Percentiles rank a stretch among this genome's conserved stretches.
Evolutionary conservation across 2,113 vertebrate genomes (phyloP).

Genomic region (Callionymus lyra): DNA sequence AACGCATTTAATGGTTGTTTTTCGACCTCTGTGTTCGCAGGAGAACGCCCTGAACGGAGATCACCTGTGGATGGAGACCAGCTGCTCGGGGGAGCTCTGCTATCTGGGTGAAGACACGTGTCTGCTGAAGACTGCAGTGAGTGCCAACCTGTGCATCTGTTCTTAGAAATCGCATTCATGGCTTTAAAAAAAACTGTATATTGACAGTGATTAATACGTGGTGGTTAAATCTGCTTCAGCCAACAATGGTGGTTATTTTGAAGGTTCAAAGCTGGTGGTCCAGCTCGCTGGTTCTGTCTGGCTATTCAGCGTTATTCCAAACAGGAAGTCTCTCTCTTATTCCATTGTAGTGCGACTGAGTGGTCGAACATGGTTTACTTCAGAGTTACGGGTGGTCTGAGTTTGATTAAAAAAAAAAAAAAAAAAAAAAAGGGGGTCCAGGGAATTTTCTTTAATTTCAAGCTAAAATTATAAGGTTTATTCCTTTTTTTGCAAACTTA

Average conservation of each 20-base stretch:
- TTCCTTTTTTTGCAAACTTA: too few relatives aligned
- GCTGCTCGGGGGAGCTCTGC: slow-evolving; percentile 93
- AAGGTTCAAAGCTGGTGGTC: slow-evolving; percentile 5
- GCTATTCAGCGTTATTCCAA: slow-evolving; percentile 5
- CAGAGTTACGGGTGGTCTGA: too few relatives aligned
- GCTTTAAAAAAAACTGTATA: background rate
- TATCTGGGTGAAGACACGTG: slow-evolving; percentile 96
- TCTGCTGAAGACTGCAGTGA: slow-evolving; percentile 88
- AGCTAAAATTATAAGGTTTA: too few relatives aligned
- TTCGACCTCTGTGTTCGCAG: slow-evolving; percentile 44
- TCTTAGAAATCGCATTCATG: background rate
- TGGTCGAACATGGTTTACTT: too few relatives aligned
- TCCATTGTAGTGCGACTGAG: background rate
- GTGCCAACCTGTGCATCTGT: slow-evolving; percentile 36
- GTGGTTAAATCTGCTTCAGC: too few relatives aligned
- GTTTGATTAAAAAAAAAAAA: too few relatives aligned
- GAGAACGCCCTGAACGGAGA: slow-evolving; percentile 94
- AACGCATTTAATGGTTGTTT: background rate
- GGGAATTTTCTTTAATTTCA: too few relatives aligned
- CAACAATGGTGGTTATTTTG: too few relatives aligned
- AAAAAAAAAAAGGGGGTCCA: too few relatives aligned
- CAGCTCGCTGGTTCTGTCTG: background rate
- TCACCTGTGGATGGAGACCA: slow-evolving; percentile 98
- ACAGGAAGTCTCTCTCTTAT: slow-evolving; percentile 1
- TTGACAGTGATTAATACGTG: too few relatives aligned